These are phyloP conservation scores for Alosa sapidissima DNA, from an alignment of 2,797 vertebrate species.

Conservation along the genomic window DNA sequence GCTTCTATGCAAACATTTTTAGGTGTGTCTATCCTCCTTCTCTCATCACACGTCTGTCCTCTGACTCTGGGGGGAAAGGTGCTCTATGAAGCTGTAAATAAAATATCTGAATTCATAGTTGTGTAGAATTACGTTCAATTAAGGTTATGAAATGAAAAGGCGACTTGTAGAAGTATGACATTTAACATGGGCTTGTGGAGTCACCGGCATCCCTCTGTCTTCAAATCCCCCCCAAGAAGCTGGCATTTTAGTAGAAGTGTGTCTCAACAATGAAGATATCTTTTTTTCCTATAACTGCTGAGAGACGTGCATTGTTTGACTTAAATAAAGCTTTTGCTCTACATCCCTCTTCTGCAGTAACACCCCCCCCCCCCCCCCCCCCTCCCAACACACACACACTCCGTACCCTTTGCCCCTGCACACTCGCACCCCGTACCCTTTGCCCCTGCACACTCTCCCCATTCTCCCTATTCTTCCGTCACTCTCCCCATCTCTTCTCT, in stretches of 20 bases:
- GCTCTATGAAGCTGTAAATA: neutral
- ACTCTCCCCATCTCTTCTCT: constrained; percentile 23
- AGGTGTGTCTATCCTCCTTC: neutral
- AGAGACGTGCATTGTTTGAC: constrained; percentile 44
- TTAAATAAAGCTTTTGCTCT: constrained; percentile 40
- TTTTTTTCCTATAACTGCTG: constrained; percentile 48
- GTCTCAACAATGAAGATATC: constrained; percentile 66
- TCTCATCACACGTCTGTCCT: neutral
- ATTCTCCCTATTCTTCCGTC: constrained; percentile 33
- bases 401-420: too few relatives aligned
- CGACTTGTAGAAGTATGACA: neutral
- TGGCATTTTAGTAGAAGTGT: constrained; percentile 63
- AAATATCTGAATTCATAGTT: neutral
- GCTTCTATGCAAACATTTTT: neutral
- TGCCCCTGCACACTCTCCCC: constrained; percentile 38
- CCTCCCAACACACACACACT: constrained; percentile 28
- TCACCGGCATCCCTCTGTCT: neutral
- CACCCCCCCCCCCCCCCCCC: constrained; percentile 56
- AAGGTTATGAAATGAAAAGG: neutral
- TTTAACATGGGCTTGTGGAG: constrained; percentile 11
- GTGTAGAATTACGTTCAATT: neutral
- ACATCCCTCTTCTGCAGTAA: constrained; percentile 43
- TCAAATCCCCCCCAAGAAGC: constrained; percentile 52
- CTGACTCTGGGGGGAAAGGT: neutral
- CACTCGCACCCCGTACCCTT: constrained; percentile 38